A percentile compares a stretch with the other conserved stretches of the same genome.
Conservation (phyloP, 2,797 vertebrate species). For the Spinus olivaceus region DNA sequence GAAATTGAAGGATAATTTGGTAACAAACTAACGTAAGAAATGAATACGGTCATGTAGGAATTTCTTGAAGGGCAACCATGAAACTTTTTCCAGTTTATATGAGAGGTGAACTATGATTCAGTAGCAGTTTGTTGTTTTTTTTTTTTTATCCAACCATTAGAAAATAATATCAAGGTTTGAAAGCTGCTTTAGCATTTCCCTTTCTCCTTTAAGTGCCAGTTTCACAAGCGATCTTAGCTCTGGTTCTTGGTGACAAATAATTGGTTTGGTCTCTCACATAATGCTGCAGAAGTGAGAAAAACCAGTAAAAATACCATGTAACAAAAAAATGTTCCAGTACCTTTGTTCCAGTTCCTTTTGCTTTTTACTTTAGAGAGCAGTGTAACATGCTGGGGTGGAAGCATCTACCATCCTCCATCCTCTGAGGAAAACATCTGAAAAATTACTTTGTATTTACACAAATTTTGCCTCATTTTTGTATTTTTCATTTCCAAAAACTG, state of each 20-base stretch:
- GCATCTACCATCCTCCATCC: background rate
- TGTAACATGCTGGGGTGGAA: background rate
- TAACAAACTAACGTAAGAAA: background rate
- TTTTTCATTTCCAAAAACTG: background rate
- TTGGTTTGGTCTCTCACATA: background rate
- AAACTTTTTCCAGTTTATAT: background rate
- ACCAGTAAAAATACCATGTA: background rate
- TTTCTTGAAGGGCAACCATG: background rate
- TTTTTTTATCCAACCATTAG: background rate
- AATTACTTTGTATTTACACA: background rate
- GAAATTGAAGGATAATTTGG: background rate
- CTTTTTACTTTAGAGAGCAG: background rate
- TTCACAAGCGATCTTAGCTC: background rate
- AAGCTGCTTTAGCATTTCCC: background rate
- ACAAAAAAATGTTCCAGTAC: background rate
- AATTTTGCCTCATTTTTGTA: background rate
- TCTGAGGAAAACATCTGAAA: background rate
- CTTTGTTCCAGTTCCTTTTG: background rate
- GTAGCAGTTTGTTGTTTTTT: background rate
- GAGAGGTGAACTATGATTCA: background rate
- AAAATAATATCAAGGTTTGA: background rate
- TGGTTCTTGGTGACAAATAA: background rate
- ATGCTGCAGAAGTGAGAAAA: background rate
- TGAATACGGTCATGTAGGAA: accelerated
- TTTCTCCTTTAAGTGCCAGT: background rate